These are phyloP conservation scores for Cryptocephalus primarius DNA, from an alignment of 2,888 invertebrate species.

Conservation along the genomic window DNA sequence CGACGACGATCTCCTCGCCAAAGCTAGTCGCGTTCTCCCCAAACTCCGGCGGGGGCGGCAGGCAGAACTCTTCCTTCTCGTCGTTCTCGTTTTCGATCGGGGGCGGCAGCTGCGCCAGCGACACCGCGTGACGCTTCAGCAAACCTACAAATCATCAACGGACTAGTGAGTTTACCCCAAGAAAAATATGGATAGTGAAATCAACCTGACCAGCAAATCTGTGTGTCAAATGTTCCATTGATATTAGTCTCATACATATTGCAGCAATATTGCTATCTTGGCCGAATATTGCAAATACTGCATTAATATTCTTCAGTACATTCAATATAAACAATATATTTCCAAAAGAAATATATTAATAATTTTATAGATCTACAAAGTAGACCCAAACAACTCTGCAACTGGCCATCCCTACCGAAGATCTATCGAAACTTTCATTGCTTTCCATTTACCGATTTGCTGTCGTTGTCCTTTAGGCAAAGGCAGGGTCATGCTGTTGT, in stretches of 20 bases:
- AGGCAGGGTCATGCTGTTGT: constrained; percentile 22
- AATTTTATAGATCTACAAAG: not conserved
- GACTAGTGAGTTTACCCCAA: not conserved
- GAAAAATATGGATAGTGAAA: too few species aligned
- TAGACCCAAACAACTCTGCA: too few species aligned
- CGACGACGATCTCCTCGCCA: constrained; percentile 46
- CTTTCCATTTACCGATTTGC: constrained; percentile 22
- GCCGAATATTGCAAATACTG: too few species aligned
- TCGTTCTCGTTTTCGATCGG: constrained; percentile 65
- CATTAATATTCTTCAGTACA: too few species aligned
- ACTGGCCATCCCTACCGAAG: too few species aligned
- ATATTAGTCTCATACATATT: too few species aligned
- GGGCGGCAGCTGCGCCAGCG: constrained; percentile 70
- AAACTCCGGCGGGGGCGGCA: constrained; percentile 49
- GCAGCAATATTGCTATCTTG: too few species aligned
- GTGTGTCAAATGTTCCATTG: too few species aligned
- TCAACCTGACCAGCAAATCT: too few species aligned
- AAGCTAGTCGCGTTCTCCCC: constrained; percentile 32
- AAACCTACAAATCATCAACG: constrained; percentile 12
- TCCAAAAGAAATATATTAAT: not conserved
- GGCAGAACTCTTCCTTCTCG: constrained; percentile 50
- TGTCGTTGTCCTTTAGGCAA: constrained; percentile 26
- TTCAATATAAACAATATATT: too few species aligned
- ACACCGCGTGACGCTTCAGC: constrained; percentile 38
- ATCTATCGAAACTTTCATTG: too few species aligned